Conservation (phyloP, 1,140 invertebrate species). For the Harpegnathos saltator region DNA sequence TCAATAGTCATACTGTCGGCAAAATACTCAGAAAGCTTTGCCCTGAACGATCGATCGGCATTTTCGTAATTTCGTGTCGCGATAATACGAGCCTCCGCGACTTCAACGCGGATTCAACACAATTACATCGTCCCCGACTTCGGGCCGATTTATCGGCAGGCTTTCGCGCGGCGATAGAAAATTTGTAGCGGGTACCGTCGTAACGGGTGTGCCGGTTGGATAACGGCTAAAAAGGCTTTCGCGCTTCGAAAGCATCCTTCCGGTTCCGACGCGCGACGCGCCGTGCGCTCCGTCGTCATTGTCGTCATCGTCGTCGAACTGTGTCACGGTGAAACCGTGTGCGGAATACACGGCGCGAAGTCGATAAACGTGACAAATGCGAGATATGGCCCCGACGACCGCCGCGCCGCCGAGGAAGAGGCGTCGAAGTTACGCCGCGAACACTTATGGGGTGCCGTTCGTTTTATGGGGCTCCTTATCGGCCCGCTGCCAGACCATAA, state of each 20-base stretch:
- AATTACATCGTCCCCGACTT: neutral
- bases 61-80: neutral
- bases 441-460: conserved; percentile 82
- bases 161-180: neutral
- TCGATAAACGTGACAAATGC: conserved; percentile 82
- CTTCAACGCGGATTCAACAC: too few species aligned
- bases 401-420: conserved; percentile 67
- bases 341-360: conserved; percentile 59
- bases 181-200: neutral
- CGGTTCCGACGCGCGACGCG: neutral
- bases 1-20: too few species aligned
- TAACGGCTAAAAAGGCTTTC: conserved; percentile 42
- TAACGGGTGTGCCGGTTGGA: conserved; percentile 14
- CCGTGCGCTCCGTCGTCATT: conserved; percentile 24
- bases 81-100: too few species aligned
- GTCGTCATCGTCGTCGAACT: conserved; percentile 59
- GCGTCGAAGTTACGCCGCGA: conserved; percentile 71
- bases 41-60: too few species aligned
- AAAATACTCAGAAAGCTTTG: too few species aligned
- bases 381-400: conserved; percentile 74
- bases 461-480: conserved; percentile 84
- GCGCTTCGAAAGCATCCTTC: conserved; percentile 17
- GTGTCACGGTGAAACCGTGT: conserved; percentile 68
- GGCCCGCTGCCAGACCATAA: conserved; percentile 82
- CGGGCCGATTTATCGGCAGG: neutral